These are phyloP conservation scores for Drosophila fungiperda DNA, from an alignment of 2,888 invertebrate species.

Conservation along the genomic window DNA sequence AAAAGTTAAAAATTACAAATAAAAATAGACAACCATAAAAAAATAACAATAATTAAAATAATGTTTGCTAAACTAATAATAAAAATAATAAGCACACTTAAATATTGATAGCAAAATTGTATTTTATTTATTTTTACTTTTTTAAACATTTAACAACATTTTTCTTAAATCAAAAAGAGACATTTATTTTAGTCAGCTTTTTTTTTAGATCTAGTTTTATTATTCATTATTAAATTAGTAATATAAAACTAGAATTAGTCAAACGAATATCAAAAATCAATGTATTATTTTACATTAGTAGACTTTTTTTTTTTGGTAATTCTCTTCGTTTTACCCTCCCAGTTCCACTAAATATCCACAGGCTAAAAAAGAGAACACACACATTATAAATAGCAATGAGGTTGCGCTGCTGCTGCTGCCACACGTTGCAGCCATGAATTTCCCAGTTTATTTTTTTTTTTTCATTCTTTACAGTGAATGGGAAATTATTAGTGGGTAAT, in stretches of 20 bases:
- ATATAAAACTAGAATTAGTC: background rate
- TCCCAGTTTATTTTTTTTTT: slow-evolving; percentile 34
- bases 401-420: slow-evolving; percentile 59
- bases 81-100: background rate
- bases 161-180: background rate
- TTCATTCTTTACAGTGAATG: background rate
- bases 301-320: background rate
- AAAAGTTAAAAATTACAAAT: no score
- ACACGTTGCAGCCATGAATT: slow-evolving; percentile 52
- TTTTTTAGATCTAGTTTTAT: background rate
- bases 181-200: background rate
- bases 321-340: slow-evolving; percentile 6
- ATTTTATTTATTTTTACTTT: no score
- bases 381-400: slow-evolving; percentile 64
- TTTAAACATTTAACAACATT: background rate
- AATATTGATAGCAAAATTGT: background rate
- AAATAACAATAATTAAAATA: rapidly evolving
- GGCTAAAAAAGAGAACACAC: slow-evolving; percentile 48
- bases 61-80: background rate
- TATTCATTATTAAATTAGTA: background rate
- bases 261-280: background rate
- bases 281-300: background rate
- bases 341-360: background rate
- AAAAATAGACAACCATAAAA: no score
- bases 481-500: slow-evolving; percentile 50